These are phyloP conservation scores for Lordiphosa andalusiaca DNA, from an alignment of 2,888 invertebrate genomes.

Conservation along the genomic window DNA sequence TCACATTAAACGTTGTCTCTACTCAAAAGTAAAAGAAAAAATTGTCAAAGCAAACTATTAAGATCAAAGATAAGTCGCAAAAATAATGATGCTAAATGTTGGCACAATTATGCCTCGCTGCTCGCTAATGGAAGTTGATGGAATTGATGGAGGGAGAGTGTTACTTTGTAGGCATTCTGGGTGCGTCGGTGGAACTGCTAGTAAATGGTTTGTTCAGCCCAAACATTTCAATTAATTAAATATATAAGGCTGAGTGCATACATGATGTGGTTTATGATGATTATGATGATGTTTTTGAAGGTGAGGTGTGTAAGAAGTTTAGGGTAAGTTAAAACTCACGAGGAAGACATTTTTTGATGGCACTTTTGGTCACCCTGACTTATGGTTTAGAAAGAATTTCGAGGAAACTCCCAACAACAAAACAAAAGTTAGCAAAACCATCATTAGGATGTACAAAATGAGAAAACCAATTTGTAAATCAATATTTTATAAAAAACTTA, in stretches of 20 bases:
- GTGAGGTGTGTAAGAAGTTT: constrained; percentile 8
- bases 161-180: constrained; percentile 4
- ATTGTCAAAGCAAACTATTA: constrained; percentile 65
- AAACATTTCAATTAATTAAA: constrained; percentile 56
- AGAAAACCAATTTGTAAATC: too few relatives aligned
- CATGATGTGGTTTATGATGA: constrained; percentile 16
- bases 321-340: background rate
- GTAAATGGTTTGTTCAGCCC: background rate
- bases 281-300: constrained; percentile 10
- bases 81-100: constrained; percentile 66
- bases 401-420: too few relatives aligned
- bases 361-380: too few relatives aligned
- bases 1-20: constrained; percentile 55
- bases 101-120: constrained; percentile 60
- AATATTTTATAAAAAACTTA: too few relatives aligned
- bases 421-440: too few relatives aligned
- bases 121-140: constrained; percentile 44
- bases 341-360: too few relatives aligned
- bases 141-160: background rate
- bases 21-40: constrained; percentile 20
- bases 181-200: constrained; percentile 2
- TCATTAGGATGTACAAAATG: too few relatives aligned
- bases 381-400: too few relatives aligned
- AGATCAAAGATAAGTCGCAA: constrained; percentile 65
- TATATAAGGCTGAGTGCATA: constrained; percentile 15